Conservation (phyloP, 2,888 invertebrate species). For the Orgyia antiqua region DNA sequence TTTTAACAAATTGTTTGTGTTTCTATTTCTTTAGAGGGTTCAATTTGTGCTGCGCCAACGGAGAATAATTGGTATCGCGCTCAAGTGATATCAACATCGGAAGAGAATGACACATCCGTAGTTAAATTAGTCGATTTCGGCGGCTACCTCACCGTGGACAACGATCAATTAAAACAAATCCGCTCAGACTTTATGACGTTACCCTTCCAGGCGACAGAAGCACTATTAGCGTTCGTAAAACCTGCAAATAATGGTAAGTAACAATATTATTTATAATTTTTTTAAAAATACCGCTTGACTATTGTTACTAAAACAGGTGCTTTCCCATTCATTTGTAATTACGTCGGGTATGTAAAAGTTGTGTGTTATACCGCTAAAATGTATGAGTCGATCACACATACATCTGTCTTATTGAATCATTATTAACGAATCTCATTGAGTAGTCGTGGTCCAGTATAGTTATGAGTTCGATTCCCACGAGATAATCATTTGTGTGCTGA, state of each 20-base stretch:
- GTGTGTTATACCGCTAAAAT: too few species aligned
- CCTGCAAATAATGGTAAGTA: constrained; percentile 83
- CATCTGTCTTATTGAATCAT: too few species aligned
- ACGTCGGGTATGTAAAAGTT: too few species aligned
- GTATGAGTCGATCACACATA: too few species aligned
- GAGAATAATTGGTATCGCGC: constrained; percentile 94
- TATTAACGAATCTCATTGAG: too few species aligned
- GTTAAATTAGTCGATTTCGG: constrained; percentile 97
- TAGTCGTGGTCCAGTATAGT: too few species aligned
- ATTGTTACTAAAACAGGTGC: too few species aligned
- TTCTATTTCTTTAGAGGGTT: constrained; percentile 88
- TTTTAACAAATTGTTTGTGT: constrained; percentile 17
- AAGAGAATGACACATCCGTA: constrained; percentile 84
- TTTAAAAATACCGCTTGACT: too few species aligned
- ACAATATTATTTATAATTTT: neutral
- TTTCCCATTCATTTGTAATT: too few species aligned
- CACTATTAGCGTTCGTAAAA: constrained; percentile 92
- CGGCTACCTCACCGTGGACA: constrained; percentile 90
- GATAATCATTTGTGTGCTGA: too few species aligned
- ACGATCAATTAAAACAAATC: constrained; percentile 91
- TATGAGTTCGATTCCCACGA: too few species aligned
- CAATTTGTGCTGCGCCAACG: constrained; percentile 92
- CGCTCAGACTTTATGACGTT: constrained; percentile 94
- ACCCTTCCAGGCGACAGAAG: constrained; percentile 98
- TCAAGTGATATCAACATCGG: constrained; percentile 84